Evolutionary conservation across 2,888 invertebrate genomes (phyloP).

Genomic region (Sthenelais limicola): DNA sequence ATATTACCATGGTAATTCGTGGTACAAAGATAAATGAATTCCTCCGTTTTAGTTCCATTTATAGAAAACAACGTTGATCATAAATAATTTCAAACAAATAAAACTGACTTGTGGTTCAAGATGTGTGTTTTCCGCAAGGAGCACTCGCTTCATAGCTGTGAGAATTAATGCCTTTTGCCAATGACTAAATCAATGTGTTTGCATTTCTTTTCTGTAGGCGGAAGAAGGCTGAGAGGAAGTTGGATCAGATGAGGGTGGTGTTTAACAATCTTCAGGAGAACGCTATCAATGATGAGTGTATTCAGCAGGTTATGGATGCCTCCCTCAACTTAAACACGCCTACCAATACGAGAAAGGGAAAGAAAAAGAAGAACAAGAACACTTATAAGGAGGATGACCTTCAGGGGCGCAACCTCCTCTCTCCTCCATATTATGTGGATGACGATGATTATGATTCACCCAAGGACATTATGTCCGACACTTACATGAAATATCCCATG

Average conservation of each 20-base stretch:
- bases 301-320: constrained; percentile 35
- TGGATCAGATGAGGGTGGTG: constrained; percentile 50
- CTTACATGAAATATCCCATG: constrained; percentile 14
- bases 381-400: constrained; percentile 38
- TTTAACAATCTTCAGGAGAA: constrained; percentile 51
- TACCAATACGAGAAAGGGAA: constrained; percentile 35
- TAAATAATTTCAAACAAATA: no score
- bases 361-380: constrained; percentile 40
- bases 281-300: constrained; percentile 41
- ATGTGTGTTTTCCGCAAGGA: no score
- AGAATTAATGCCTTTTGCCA: no score
- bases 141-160: no score
- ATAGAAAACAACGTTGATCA: no score
- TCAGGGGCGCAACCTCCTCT: constrained; percentile 39
- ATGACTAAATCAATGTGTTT: no score
- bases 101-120: no score
- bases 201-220: constrained; percentile 45
- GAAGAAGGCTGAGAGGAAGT: constrained; percentile 45
- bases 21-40: no score
- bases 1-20: no score
- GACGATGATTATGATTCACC: constrained; percentile 38
- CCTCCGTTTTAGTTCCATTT: no score
- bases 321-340: constrained; percentile 26
- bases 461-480: constrained; percentile 27
- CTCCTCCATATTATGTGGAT: constrained; percentile 23